Evolutionary conservation across 30 jellyfish, hydroid and myxozoan genomes (phyloP).

Genomic region (Mastigias papua): DNA sequence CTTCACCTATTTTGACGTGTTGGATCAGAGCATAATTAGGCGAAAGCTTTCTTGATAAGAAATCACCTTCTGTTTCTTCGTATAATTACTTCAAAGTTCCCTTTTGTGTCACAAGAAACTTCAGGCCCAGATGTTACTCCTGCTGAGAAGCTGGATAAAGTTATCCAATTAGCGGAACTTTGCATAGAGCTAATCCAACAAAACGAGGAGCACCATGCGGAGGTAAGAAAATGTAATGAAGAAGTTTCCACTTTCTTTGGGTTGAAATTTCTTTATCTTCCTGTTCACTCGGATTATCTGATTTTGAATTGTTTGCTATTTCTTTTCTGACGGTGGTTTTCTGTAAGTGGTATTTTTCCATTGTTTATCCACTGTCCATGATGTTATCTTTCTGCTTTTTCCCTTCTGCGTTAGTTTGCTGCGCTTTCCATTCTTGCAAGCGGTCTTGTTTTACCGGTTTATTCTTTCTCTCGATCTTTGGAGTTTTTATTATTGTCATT

Average conservation of each 20-base stretch:
- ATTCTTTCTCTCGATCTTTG: not conserved
- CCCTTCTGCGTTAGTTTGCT: too few species aligned
- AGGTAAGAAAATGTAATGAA: constrained; percentile 33
- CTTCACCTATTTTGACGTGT: too few species aligned
- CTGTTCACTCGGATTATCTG: not conserved
- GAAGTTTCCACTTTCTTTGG: not conserved
- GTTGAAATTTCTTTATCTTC: not conserved
- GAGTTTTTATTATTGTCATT: not conserved
- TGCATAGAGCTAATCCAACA: constrained; percentile 94
- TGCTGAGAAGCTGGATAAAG: constrained; percentile 81
- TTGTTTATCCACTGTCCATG: too few species aligned
- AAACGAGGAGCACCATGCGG: constrained; percentile 94
- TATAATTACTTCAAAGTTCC: not conserved
- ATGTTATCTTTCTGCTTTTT: too few species aligned
- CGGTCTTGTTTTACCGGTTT: not conserved
- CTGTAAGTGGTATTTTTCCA: too few species aligned
- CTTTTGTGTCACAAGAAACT: constrained; percentile 18
- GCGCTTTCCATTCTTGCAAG: too few species aligned
- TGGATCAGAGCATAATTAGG: not conserved
- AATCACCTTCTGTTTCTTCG: not conserved
- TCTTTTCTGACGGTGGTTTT: not conserved
- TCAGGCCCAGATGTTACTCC: constrained; percentile 84
- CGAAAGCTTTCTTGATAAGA: not conserved
- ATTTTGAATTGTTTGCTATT: not conserved
- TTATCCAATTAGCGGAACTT: constrained; percentile 86